These are phyloP conservation scores for Clinocottus analis DNA, from an alignment of 2,113 vertebrate species.

Conservation along the genomic window DNA sequence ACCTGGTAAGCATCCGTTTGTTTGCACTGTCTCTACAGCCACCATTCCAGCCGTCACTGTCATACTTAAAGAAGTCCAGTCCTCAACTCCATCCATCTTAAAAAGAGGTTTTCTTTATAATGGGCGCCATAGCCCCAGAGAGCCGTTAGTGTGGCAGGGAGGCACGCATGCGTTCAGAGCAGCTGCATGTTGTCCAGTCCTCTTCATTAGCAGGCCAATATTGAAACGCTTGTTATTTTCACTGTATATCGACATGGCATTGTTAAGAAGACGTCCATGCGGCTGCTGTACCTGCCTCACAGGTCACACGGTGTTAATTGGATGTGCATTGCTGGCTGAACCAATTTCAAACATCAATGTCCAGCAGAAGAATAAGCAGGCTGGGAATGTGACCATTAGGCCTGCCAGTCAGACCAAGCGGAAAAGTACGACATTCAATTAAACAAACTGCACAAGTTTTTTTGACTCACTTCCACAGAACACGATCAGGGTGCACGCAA, in stretches of 20 bases:
- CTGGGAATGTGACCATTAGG: slow-evolving; percentile 16
- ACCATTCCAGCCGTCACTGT: neutral
- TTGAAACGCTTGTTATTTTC: slow-evolving; percentile 12
- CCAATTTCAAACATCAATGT: neutral
- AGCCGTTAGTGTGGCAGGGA: neutral
- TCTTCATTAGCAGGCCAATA: slow-evolving; percentile 20
- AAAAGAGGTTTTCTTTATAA: neutral
- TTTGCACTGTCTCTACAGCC: neutral
- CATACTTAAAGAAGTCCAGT: no score
- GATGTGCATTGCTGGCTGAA: neutral
- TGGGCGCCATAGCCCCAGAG: neutral
- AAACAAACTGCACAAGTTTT: neutral
- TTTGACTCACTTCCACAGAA: neutral
- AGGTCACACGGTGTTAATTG: slow-evolving; percentile 21
- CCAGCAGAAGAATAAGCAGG: neutral
- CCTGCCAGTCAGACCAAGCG: neutral
- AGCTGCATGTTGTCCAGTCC: slow-evolving; percentile 4
- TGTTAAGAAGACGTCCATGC: neutral
- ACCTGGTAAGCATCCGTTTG: neutral
- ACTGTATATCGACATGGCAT: neutral
- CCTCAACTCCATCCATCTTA: neutral
- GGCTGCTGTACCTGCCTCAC: slow-evolving; percentile 2
- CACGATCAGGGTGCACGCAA: neutral
- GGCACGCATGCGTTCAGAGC: no score
- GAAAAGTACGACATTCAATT: neutral